Evolutionary conservation across 2,797 vertebrate species (phyloP).

Genomic region (Tenualosa ilisha): DNA sequence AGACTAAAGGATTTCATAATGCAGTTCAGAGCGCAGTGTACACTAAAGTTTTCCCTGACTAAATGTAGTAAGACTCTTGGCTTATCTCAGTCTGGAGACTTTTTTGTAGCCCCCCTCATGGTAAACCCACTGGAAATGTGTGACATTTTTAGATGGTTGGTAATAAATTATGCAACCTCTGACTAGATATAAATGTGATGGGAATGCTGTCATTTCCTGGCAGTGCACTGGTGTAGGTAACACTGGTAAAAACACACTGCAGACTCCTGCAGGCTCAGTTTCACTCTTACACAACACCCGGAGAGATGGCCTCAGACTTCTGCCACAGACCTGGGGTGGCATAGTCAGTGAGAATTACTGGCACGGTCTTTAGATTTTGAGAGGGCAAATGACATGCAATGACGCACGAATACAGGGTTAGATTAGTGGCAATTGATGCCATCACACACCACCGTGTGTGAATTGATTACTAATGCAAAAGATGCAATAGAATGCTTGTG

Average conservation of each 20-base stretch:
- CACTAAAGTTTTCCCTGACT: not conserved
- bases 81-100: no score
- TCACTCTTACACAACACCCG: slow-evolving; percentile 2
- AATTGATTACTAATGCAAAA: not conserved
- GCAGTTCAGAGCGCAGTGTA: not conserved
- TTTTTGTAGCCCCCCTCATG: not conserved
- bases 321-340: not conserved
- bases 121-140: not conserved
- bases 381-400: not conserved
- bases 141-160: not conserved
- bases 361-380: not conserved
- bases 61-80: not conserved
- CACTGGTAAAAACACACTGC: slow-evolving; percentile 44
- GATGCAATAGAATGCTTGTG: not conserved
- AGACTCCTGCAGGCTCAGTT: slow-evolving; percentile 7
- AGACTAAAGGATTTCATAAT: not conserved
- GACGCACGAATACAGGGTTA: not conserved
- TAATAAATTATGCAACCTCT: slow-evolving; percentile 65
- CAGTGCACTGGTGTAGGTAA: slow-evolving; percentile 69
- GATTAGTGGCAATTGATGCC: not conserved
- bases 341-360: not conserved
- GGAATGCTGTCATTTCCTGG: slow-evolving; percentile 59
- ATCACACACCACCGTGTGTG: not conserved
- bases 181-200: slow-evolving; percentile 55
- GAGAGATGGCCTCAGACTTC: not conserved